Percentiles rank a stretch among this genome's conserved stretches.
phyloP scores from a whole-genome alignment of 23 tunicate genomes.

The Diplosoma virens region DNA sequence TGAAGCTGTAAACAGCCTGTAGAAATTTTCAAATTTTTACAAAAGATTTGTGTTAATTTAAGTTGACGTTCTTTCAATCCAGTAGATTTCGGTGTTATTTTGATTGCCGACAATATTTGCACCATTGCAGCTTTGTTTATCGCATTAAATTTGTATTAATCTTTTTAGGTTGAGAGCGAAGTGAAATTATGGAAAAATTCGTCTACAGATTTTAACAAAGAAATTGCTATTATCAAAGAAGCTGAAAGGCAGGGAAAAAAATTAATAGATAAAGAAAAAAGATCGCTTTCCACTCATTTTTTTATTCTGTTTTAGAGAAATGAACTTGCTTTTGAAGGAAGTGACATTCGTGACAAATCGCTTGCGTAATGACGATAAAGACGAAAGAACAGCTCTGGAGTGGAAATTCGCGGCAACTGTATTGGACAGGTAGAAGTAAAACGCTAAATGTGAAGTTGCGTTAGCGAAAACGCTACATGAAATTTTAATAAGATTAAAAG shows the following conservation, averaged over 20 bases:
- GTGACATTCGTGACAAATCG: constrained; percentile 57
- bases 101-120: too few relatives aligned
- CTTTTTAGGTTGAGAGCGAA: constrained; percentile 7
- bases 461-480: background rate
- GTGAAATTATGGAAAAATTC: constrained; percentile 1
- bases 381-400: constrained; percentile 62
- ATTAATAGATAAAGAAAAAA: background rate
- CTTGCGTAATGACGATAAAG: constrained; percentile 76
- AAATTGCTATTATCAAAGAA: background rate
- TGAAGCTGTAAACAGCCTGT: too few relatives aligned
- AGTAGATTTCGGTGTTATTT: too few relatives aligned
- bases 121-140: too few relatives aligned
- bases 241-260: background rate
- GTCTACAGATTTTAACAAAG: background rate
- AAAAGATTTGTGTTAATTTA: too few relatives aligned
- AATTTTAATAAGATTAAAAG: background rate
- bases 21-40: too few relatives aligned
- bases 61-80: too few relatives aligned
- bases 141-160: too few relatives aligned
- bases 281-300: background rate
- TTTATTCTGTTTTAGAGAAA: constrained; percentile 35
- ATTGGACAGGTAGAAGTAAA: constrained; percentile 61
- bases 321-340: constrained; percentile 43
- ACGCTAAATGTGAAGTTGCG: background rate
- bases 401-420: constrained; percentile 92